Evolutionary conservation across 2,888 invertebrate genomes (phyloP), one percentile per base, ranked within the genome.

Genomic region (Hypsopygia costalis): DNA sequence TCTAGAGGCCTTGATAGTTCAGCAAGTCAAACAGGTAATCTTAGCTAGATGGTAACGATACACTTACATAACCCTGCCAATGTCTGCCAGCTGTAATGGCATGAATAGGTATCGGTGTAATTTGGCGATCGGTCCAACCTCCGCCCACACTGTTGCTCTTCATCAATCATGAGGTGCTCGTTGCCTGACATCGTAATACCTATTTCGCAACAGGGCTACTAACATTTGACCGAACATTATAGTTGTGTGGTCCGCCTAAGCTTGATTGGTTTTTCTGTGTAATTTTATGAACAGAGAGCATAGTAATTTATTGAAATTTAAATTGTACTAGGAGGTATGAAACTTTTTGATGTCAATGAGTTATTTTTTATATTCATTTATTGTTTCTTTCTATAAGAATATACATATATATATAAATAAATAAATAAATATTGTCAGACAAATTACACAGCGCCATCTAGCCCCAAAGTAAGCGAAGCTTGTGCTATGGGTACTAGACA

Each of bases 161-260:
- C 67, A 86, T 85, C 85, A 82, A 85, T 86, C 87, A 82, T 59
- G 49, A 58, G 62, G 62, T 62, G 67, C 73, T 25, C 68, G 71
- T 78, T 78, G 64, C 70, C 69, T 76, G 83, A 81, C 83, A 71
- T 73, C 79, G 76, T 85, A 82, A 83, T 85, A 75, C 70, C 62
- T 63, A 69, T 78, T 74, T 77, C 63, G 75, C 66, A 71, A 68
- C 46, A 65, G 8, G 59, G 58, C 68, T 63, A 68, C 62, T 70
- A 69, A 71, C 70, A 65, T 72, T 70, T 77, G 81, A 77, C 81
- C 78, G 74, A 53, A 58, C 57, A 12, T 11, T 30, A 22, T 31
- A 11, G 27, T 32, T 40, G n/a, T n/a, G n/a, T n/a, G n/a, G n/a
- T n/a, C n/a, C n/a, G 34, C 16, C 34, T 34, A 25, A 25, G 25